These are phyloP conservation scores for Tipula vernalis DNA, from an alignment of 2,888 invertebrate species.

Conservation along the genomic window DNA sequence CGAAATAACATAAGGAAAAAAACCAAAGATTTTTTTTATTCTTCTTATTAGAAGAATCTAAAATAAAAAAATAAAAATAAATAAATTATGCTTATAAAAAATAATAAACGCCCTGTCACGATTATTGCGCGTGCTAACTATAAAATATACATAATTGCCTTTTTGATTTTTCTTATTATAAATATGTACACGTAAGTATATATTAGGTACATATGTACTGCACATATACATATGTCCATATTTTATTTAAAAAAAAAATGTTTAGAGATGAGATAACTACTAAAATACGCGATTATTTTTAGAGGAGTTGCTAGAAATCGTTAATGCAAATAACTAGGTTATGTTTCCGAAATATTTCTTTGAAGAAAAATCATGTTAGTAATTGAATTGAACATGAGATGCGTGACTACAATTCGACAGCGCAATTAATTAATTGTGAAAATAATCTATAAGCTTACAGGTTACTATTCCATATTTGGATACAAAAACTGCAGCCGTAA, in stretches of 20 bases:
- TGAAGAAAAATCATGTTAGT: neutral
- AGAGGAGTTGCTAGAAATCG: neutral
- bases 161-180: neutral
- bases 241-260: neutral
- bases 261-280: neutral
- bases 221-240: neutral
- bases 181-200: neutral
- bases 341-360: neutral
- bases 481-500: too few species aligned
- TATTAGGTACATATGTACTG: neutral
- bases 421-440: too few species aligned
- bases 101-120: neutral
- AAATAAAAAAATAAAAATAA: neutral
- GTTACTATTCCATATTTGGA: too few species aligned
- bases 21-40: neutral
- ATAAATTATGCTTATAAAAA: neutral
- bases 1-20: neutral
- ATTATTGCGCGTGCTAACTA: constrained; percentile 4
- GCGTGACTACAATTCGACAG: neutral
- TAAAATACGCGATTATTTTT: neutral
- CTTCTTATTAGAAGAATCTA: neutral
- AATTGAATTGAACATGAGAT: too few species aligned
- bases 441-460: too few species aligned
- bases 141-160: constrained; percentile 4
- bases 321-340: neutral